Conservation (phyloP, 1,140 invertebrate species). For the Leptinotarsa defecta region DNA sequence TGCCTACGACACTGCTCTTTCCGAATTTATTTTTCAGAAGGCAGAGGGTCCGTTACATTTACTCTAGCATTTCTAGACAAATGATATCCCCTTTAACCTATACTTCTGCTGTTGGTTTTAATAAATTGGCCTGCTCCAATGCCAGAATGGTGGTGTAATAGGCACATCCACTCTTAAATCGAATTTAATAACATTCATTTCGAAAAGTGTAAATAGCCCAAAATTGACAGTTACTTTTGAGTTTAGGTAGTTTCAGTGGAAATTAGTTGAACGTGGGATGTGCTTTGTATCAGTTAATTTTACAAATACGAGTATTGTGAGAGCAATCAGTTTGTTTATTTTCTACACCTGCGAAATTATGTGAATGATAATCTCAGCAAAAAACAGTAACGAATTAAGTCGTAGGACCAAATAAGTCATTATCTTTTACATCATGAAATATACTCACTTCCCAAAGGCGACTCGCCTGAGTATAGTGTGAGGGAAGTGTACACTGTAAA, state of each 20-base stretch:
- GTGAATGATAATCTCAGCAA: background rate
- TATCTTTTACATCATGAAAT: too few species aligned
- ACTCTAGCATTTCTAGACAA: slow-evolving; percentile 2
- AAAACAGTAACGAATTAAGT: too few species aligned
- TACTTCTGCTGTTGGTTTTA: slow-evolving; percentile 31
- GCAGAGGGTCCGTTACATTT: slow-evolving; percentile 17
- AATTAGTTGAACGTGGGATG: background rate
- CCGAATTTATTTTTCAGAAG: slow-evolving; percentile 5
- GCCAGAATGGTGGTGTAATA: slow-evolving; percentile 13
- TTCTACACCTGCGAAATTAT: background rate
- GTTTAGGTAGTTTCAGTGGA: background rate
- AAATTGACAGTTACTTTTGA: slow-evolving; percentile 8
- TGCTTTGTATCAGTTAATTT: too few species aligned
- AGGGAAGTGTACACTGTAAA: too few species aligned
- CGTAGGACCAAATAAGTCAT: too few species aligned
- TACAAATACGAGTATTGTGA: background rate
- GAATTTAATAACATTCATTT: slow-evolving; percentile 24
- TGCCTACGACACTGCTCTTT: background rate
- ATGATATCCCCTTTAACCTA: background rate
- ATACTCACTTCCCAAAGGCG: too few species aligned
- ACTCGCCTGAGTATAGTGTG: too few species aligned
- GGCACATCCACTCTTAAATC: slow-evolving; percentile 16
- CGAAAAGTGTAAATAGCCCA: slow-evolving; percentile 11
- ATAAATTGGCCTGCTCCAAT: slow-evolving; percentile 24
- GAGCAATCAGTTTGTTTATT: background rate